These are phyloP conservation scores for Coracias cyanogaster DNA, from an alignment of 2,797 vertebrate genomes.

Conservation along the genomic window DNA sequence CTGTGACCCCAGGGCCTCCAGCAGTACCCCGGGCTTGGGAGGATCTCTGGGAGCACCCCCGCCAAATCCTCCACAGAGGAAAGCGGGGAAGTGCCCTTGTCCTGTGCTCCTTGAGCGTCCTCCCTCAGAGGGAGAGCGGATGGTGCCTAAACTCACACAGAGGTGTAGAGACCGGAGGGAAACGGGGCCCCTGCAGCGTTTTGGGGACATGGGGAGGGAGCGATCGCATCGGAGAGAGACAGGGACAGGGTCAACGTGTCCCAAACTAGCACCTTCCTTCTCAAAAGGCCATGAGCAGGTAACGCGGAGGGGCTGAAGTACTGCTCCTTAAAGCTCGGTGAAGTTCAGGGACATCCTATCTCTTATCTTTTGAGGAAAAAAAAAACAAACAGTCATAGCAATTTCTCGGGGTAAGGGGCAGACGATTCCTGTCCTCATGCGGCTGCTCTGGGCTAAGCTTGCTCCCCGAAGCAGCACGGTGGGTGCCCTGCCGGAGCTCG, in stretches of 20 bases:
- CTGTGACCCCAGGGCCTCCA: too few relatives aligned
- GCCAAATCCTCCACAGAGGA: accelerated
- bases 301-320: background rate
- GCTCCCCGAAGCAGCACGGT: background rate
- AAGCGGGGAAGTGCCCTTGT: background rate
- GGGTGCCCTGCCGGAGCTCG: background rate
- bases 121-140: background rate
- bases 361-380: background rate
- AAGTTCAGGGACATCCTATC: background rate
- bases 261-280: background rate
- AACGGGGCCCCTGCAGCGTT: background rate
- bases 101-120: background rate
- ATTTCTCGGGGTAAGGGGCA: background rate
- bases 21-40: background rate
- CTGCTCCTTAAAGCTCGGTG: background rate
- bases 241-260: background rate
- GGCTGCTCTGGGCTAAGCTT: background rate
- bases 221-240: background rate
- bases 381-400: too few relatives aligned
- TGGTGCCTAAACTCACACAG: background rate
- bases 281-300: background rate
- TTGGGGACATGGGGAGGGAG: background rate
- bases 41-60: accelerated
- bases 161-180: too few relatives aligned
- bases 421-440: background rate